Evolutionary conservation across 92 coral and sea anemone species (phyloP).

Genomic region (Porites rus): DNA sequence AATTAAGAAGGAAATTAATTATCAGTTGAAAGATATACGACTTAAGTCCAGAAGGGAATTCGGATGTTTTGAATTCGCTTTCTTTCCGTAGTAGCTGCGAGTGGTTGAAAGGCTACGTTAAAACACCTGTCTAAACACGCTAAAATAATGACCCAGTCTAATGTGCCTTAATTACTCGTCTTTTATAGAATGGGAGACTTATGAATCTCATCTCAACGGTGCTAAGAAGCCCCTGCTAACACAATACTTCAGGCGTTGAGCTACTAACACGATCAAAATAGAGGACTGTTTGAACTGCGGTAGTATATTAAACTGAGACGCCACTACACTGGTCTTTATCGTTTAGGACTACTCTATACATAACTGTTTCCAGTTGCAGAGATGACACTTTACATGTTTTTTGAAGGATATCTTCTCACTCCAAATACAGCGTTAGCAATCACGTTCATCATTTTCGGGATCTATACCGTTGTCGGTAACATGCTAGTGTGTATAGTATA

Average conservation of each 20-base stretch:
- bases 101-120: background rate
- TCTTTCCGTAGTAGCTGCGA: background rate
- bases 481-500: conserved; percentile 78
- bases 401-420: conserved; percentile 75
- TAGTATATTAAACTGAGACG: background rate
- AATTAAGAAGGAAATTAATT: background rate
- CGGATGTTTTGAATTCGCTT: conserved; percentile 7
- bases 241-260: background rate
- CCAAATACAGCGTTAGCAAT: conserved; percentile 73
- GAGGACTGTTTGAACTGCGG: background rate
- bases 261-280: background rate
- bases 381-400: conserved; percentile 65
- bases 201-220: background rate
- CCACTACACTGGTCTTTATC: background rate
- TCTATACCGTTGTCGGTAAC: conserved; percentile 83
- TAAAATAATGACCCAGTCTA: conserved; percentile 17
- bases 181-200: conserved; percentile 7
- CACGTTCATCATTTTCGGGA: conserved; percentile 72
- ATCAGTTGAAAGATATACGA: background rate
- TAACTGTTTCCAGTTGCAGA: background rate
- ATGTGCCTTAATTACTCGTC: conserved; percentile 6
- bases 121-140: conserved; percentile 31
- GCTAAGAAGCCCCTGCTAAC: background rate
- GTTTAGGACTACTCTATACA: background rate
- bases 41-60: background rate